Evolutionary conservation across 1,140 invertebrate genomes (phyloP), one percentile per base, ranked within the genome.

Genomic region (Saxidomus purpurata): DNA sequence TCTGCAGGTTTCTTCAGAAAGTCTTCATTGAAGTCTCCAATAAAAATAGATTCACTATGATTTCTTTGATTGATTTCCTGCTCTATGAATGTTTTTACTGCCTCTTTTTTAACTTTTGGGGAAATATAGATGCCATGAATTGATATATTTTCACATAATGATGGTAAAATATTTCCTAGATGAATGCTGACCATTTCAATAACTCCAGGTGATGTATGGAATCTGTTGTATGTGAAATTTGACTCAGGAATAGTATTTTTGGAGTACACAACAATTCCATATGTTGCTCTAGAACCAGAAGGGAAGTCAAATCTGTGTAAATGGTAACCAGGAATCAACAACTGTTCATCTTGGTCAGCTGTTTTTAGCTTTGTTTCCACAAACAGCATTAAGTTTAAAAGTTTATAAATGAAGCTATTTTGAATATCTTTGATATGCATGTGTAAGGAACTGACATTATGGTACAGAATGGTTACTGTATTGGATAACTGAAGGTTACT

Each of bases 221-320:
- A 31, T 9, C 8, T 67, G 28, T 13, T 67, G 25, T 67, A 67
- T 13, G 34, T 31, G 19, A 67, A 31, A 8, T 8, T 36, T 31
- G 28, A 67, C 9, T 31, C 25, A 31, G 63, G 28, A 67, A 67
- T 67, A 31, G 63, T 3, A 9, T 3, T 34, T 36, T 67, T 67
- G 11, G 63, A 67, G 47, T 83, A 83, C 4, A 83, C 59, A 22
- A 28, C 59, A 43, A 83, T 52, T 47, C 81, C 81, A 43, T 83
- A 52, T 67, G 81, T 34, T 52, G 81, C 34, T 69, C 81, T 83
- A n/a, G 19, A 11, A 55, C 19, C 11, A 19, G 9, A 4, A 63
- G 34, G 22, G 19, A 55, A 52, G 63, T 83, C 81, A 83, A 52
- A 52, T 22, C 59, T 40, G 11, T 52, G 19, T 15, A 83, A 28